Evolutionary conservation across 2,888 invertebrate genomes (phyloP), one percentile per base, ranked within the genome.

Genomic region (Hypena proboscidalis): DNA sequence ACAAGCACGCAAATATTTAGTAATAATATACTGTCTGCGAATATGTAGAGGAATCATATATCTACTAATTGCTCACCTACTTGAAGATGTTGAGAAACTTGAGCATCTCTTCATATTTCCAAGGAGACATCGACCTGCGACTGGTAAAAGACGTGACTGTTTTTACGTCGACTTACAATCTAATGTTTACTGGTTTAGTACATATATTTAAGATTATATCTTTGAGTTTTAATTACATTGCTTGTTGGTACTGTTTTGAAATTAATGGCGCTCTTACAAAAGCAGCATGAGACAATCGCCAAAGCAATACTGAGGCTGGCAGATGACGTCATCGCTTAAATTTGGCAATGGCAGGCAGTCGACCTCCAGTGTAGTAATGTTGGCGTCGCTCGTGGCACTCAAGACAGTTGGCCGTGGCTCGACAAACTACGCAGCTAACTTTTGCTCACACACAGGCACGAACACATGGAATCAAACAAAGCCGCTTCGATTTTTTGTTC

Each of bases 341-440:
- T 88, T 89, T 81, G 88, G 88, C 86, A 83, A 83, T 80, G 84
- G 58, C 67, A 74, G 85, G 78, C 77, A 67, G 64, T 75, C 81
- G 88, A 87, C 89, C 88, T 88, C 87, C 67, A 74, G 48, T 46
- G 52, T 51, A 63, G 63, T 59, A 53, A 57, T 62, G 32, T 46
- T 39, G 32, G 51, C 40, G 54, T 51, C 25, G 51, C 50, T 42
- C 45, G 44, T 51, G 41, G 43, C 45, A 46, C 43, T n/a, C n/a
- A n/a, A n/a, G n/a, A n/a, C n/a, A n/a, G n/a, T n/a, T n/a, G n/a
- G n/a, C n/a, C n/a, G n/a, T n/a, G n/a, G n/a, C 57, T 53, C 29
- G 23, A 30, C 42, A 49, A 52, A 65, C 55, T 65, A 63, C 65
- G 65, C 60, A 64, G 50, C 37, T 51, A 34, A 53, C 14, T 36